Evolutionary conservation across 1,140 invertebrate genomes (phyloP).

Genomic region (Panagrolaimus sp.): DNA sequence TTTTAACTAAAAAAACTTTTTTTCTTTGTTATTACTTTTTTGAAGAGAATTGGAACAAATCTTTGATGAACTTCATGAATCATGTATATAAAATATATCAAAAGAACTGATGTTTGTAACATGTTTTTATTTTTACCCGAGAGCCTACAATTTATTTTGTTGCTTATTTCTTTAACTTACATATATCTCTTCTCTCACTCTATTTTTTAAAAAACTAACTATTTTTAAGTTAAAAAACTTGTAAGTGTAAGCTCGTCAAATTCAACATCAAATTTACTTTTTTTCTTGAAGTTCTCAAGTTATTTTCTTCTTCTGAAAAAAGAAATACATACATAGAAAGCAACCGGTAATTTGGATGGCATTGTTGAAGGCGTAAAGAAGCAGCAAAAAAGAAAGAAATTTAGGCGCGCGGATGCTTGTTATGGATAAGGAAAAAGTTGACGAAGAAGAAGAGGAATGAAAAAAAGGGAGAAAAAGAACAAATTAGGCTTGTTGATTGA

Average conservation of each 20-base stretch:
- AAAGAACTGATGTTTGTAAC: too few species aligned
- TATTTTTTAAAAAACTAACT: too few species aligned
- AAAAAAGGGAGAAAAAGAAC: neutral
- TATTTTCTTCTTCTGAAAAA: too few species aligned
- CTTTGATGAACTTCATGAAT: too few species aligned
- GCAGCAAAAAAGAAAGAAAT: neutral
- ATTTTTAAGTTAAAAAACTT: neutral
- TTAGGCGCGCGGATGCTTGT: neutral
- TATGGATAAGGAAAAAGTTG: constrained; percentile 1
- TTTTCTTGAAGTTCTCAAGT: neutral
- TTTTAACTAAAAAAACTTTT: too few species aligned
- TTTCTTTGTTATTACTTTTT: too few species aligned
- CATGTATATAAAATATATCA: too few species aligned
- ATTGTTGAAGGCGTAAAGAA: constrained; percentile 11
- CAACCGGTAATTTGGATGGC: constrained; percentile 15
- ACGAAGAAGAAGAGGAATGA: neutral
- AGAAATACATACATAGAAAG: neutral
- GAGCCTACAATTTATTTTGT: too few species aligned
- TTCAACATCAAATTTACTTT: constrained; percentile 13
- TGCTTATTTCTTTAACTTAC: too few species aligned
- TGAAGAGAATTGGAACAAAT: too few species aligned
- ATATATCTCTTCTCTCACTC: too few species aligned
- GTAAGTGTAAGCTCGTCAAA: neutral
- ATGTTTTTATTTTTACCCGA: too few species aligned
- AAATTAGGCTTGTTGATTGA: constrained; percentile 15